These are phyloP conservation scores for honey bee (Apis mellifera) DNA, from an alignment of 1,140 invertebrate genomes.

Conservation along the genomic window Amel_HAv3.1 CM009933.2:13315001-13315500, in stretches of 20 bases:
- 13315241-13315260: background rate
- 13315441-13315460: background rate
- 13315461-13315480: background rate
- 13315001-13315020: too few species aligned
- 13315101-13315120: background rate
- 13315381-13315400: slow-evolving; percentile 18
- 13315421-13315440: too few species aligned
- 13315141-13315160: too few species aligned
- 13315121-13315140: background rate
- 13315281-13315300: background rate
- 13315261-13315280: background rate
- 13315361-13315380: background rate
- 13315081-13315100: background rate
- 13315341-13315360: slow-evolving; percentile 48
- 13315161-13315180: background rate
- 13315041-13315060: slow-evolving; percentile 2
- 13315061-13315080: slow-evolving; percentile 16
- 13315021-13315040: slow-evolving; percentile 11
- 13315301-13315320: background rate
- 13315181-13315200: too few species aligned
- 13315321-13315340: background rate
- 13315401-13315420: too few species aligned
- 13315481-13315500: background rate
- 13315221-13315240: background rate
- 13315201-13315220: background rate